Base-by-base conservation (phyloP, 2,888 invertebrate genomes). In the Archips crataeganus region DNA sequence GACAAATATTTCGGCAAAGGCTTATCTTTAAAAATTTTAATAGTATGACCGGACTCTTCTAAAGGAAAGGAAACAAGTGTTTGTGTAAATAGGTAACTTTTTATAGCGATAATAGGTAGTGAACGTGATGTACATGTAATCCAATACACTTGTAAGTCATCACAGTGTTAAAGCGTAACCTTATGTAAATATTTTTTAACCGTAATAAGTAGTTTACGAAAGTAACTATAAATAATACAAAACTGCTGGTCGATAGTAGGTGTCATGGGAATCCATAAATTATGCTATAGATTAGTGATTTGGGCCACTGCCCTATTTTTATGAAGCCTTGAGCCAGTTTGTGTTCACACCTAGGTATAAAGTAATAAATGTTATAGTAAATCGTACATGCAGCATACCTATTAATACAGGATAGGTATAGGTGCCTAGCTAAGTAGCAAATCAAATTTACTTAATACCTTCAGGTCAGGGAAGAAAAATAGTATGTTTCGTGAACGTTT, bases 131-230 rank as follows among this genome's bases (percentile, higher is more conserved):
- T 34, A 3, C n/a, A 34, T 32, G 81, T 90, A 90, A 91, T 90
- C 90, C 87, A 85, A 89, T 91, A 79, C 87, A 88, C 81, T 90
- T 88, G 84, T 90, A 90, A 78, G 90, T 85, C 60, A 60, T 60
- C 60, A 2, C n/a, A n/a, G 84, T 84, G 88, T 90, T 75, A 76
- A 63, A 72, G 77, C 39, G 60, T 69, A 69, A 39, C 49, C 36
- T 47, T 61, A 23, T 23, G 42, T 45, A 42, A 32, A 57, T 32
- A 11, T 11, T 57, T 57, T 57, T 57, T 32, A 57, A 57, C 23
- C 57, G 32, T 57, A 32, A 57, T 32, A 57, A 23, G 23, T 23
- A 1, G 57, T 3, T 32, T 57, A 57, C 11, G 57, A 32, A 32
- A 11, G 11, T 23, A 57, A 11, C 32, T 57, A 57, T 54, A 54